Percentiles rank a stretch among this genome's conserved stretches.
These are phyloP conservation scores for Apogon hyalosoma DNA, from an alignment of 2,797 vertebrate species.

Conservation along the genomic window DNA sequence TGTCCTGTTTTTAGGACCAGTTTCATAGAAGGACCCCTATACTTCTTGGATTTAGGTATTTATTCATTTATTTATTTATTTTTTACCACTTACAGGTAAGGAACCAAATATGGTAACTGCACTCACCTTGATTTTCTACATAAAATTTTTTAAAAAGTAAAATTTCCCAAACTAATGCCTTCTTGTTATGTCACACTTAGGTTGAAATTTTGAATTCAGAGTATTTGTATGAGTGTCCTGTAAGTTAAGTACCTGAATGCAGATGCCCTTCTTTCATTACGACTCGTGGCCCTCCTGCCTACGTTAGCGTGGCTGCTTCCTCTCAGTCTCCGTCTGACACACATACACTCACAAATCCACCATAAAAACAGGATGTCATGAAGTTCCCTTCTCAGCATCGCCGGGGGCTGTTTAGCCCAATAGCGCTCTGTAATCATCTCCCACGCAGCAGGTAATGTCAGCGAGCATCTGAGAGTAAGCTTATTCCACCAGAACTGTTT, in stretches of 20 bases:
- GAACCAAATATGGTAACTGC: no score
- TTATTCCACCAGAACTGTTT: constrained; percentile 78
- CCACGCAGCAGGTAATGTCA: constrained; percentile 81
- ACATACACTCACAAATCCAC: constrained; percentile 55
- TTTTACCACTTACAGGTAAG: no score
- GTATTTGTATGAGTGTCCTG: no score
- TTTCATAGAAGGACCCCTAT: no score
- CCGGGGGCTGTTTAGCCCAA: constrained; percentile 71
- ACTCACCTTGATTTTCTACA: no score
- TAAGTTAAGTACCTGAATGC: constrained; percentile 52
- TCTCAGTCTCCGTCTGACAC: constrained; percentile 13
- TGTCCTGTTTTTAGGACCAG: no score
- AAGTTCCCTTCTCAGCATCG: constrained; percentile 62
- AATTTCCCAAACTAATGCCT: no score
- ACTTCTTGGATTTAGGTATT: no score
- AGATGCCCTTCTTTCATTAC: constrained; percentile 22
- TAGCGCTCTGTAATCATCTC: constrained; percentile 74
- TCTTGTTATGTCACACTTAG: no score
- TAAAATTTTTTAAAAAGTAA: no score
- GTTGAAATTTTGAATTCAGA: no score
- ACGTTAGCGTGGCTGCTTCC: not conserved
- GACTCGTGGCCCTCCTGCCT: constrained; percentile 23
- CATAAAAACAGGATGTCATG: constrained; percentile 66
- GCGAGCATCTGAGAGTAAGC: constrained; percentile 72
- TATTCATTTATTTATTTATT: no score